These are phyloP conservation scores for Atethmia centrago DNA, from an alignment of 2,888 invertebrate species.

Conservation along the genomic window DNA sequence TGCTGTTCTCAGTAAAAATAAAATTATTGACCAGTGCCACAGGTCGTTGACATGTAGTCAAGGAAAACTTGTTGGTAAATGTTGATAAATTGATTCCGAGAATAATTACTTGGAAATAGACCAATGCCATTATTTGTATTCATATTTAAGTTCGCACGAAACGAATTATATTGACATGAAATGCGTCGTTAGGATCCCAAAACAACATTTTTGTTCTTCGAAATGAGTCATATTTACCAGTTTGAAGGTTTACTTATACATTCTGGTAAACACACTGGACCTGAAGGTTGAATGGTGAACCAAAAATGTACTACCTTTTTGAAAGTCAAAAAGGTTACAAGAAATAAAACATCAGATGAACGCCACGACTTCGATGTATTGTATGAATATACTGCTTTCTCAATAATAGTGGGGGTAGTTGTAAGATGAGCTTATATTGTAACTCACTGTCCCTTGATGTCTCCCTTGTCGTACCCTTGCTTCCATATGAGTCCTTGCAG, in stretches of 20 bases:
- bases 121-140: not conserved
- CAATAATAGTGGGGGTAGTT: not conserved
- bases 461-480: constrained; percentile 94
- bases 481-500: constrained; percentile 98
- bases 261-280: constrained; percentile 4
- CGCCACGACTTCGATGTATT: not conserved
- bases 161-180: constrained; percentile 7
- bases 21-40: constrained; percentile 2
- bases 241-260: not conserved
- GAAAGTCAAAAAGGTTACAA: constrained; percentile 7
- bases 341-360: constrained; percentile 4
- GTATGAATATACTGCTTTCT: not conserved
- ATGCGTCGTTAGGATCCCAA: not conserved
- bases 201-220: not conserved
- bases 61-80: constrained; percentile 19
- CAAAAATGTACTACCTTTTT: not conserved
- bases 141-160: not conserved
- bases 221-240: constrained; percentile 12
- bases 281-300: constrained; percentile 18
- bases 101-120: constrained; percentile 12
- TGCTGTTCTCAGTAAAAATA: not conserved
- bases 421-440: not conserved
- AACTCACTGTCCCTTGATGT: constrained; percentile 97
- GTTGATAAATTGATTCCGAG: not conserved
- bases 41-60: constrained; percentile 15